Percentiles rank a stretch among this genome's conserved stretches.
Conservation (phyloP, 1,140 invertebrate species). For the Drosophila guanche region DNA sequence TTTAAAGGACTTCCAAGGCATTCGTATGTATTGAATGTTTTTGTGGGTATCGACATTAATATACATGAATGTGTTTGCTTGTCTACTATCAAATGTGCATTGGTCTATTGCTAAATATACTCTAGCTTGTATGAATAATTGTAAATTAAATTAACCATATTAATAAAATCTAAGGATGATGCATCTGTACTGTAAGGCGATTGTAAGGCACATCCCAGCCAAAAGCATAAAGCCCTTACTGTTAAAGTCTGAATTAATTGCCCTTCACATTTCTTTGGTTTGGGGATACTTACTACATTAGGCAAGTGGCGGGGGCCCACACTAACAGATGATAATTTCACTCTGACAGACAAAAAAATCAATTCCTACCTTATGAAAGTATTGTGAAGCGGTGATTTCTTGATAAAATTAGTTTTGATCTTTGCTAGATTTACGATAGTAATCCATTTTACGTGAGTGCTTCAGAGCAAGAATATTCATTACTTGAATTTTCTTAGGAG, state of each 20-base stretch:
- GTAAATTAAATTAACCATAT: slow-evolving; percentile 30
- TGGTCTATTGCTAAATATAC: slow-evolving; percentile 36
- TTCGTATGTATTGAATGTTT: background rate
- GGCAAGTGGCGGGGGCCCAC: too few relatives aligned
- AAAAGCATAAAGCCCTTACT: too few relatives aligned
- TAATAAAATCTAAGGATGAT: slow-evolving; percentile 37
- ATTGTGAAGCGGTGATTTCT: too few relatives aligned
- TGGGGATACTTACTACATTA: too few relatives aligned
- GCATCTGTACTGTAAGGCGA: too few relatives aligned
- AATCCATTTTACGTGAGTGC: slow-evolving; percentile 2
- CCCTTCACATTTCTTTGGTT: too few relatives aligned
- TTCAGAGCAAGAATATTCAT: background rate
- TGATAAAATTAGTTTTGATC: too few relatives aligned
- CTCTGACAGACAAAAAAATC: too few relatives aligned
- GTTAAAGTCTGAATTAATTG: background rate
- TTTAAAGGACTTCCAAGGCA: too few relatives aligned
- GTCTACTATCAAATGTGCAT: slow-evolving; percentile 6
- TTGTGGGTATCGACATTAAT: slow-evolving; percentile 9
- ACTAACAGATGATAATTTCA: too few relatives aligned
- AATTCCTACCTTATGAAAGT: too few relatives aligned
- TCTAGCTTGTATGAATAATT: slow-evolving; percentile 38
- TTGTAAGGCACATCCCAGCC: too few relatives aligned
- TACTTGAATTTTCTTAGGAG: slow-evolving; percentile 1
- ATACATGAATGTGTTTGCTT: slow-evolving; percentile 4
- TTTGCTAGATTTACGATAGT: background rate